Conservation (phyloP, 2,113 vertebrate species). For the Ploceus nigricollis region DNA sequence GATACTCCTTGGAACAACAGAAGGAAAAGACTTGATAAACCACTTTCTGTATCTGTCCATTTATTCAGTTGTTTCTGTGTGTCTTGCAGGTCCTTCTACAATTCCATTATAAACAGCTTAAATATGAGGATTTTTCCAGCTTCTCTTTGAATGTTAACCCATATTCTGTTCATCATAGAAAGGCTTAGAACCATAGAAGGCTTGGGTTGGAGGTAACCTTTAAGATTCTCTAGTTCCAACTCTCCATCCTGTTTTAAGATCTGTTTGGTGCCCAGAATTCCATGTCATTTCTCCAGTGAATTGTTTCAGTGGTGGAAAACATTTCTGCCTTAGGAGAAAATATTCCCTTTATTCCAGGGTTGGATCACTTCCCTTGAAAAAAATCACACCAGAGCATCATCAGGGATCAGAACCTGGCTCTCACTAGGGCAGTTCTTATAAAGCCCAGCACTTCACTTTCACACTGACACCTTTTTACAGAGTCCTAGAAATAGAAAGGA, state of each 20-base stretch:
- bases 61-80: not conserved
- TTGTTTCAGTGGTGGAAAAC: not conserved
- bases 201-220: not conserved
- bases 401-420: not conserved
- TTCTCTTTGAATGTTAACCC: not conserved
- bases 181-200: not conserved
- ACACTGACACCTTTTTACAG: not conserved
- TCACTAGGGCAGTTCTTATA: not conserved
- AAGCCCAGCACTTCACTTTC: not conserved
- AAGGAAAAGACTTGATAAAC: not conserved
- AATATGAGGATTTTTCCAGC: not conserved
- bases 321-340: not conserved
- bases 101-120: not conserved
- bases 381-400: not conserved
- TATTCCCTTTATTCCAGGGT: not conserved
- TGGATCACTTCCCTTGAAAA: not conserved
- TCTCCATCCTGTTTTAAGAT: not conserved
- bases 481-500: not conserved
- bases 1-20: not conserved
- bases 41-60: not conserved
- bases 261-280: not conserved
- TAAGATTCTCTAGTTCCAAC: not conserved
- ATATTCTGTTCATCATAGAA: not conserved
- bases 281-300: not conserved
- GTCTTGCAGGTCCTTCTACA: not conserved